Base-by-base conservation (phyloP, 2,113 vertebrate species). In the Micronisus gabar region DNA sequence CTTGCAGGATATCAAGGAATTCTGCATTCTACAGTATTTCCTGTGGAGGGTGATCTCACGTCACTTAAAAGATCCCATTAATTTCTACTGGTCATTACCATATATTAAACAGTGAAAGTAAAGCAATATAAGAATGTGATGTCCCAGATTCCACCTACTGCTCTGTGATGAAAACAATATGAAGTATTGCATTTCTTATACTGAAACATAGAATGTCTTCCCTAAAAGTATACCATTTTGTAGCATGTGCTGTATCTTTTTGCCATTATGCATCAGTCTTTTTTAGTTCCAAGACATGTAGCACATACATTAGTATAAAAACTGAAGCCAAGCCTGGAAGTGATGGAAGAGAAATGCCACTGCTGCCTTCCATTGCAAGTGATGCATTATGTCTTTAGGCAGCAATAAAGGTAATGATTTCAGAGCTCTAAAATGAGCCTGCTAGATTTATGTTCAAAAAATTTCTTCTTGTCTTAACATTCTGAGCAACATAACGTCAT, bases 351-450 rank as follows among this genome's bases (percentile, higher is more conserved):
- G n/a, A 88, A 91, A 88, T 81, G 84, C 74, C 81, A 73, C 75
- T 68, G 71, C 40, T 92, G 79, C 48, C 73, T 96, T 91, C 40
- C 40, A 73, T 29, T 93, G 85, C 59, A 95, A 96, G 84, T 80
- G 86, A 90, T 95, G 59, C 47, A 80, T 97, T 95, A 65, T 70
- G 55, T 94, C 85, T 96, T 96, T 82, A 97, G 94, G 96, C 88
- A 98, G 81, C 96, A 97, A 90, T 96, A 97, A 97, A 97, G 58
- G 84, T 96, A 97, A 94, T 48, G 38, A 89, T 79, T 94, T 96
- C 95, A 95, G 92, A 95, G 92, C 70, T 96, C 89, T 96, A 90
- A 95, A 97, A 63, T 85, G 75, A 93, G 86, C 21, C 72, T 95
- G 12, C 15, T 86, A 93, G 94, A 94, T 72, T 96, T 94, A 94